These are phyloP conservation scores for Rotaria sp. DNA, from an alignment of 2,888 invertebrate genomes.

Conservation along the genomic window DNA sequence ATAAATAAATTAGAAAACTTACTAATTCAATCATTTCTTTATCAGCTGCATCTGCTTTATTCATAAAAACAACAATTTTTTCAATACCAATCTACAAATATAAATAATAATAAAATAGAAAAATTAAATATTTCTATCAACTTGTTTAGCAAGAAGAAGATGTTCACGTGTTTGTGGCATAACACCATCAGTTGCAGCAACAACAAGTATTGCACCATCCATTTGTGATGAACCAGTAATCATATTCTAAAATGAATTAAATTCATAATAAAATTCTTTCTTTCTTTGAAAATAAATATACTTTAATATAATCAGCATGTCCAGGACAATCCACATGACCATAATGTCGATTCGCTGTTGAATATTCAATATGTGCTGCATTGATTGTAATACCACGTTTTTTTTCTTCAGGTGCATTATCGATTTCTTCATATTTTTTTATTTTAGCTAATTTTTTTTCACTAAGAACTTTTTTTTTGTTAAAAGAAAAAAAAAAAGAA, in stretches of 20 bases:
- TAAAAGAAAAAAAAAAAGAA: constrained; percentile 41
- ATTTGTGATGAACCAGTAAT: constrained; percentile 95
- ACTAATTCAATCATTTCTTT: constrained; percentile 85
- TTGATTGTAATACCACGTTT: constrained; percentile 94
- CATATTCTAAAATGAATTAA: constrained; percentile 70
- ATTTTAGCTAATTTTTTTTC: constrained; percentile 76
- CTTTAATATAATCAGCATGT: constrained; percentile 96
- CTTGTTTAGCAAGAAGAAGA: constrained; percentile 81
- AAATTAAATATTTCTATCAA: constrained; percentile 41
- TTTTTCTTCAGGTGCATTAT: constrained; percentile 92
- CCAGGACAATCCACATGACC: constrained; percentile 96
- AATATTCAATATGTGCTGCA: constrained; percentile 83
- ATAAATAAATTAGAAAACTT: not conserved
- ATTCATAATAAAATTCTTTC: not conserved
- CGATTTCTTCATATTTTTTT: constrained; percentile 83
- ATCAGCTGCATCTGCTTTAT: constrained; percentile 88
- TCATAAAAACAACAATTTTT: constrained; percentile 85
- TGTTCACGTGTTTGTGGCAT: constrained; percentile 99
- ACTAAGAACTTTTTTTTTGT: constrained; percentile 60
- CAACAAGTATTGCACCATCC: constrained; percentile 96
- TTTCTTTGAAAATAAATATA: not conserved
- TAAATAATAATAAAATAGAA: not conserved
- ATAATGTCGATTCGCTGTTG: constrained; percentile 82
- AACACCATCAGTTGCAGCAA: constrained; percentile 93
- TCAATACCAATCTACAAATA: constrained; percentile 69